phyloP scores from a whole-genome alignment of 2,797 vertebrate species.

The Helarctos malayanus region DNA sequence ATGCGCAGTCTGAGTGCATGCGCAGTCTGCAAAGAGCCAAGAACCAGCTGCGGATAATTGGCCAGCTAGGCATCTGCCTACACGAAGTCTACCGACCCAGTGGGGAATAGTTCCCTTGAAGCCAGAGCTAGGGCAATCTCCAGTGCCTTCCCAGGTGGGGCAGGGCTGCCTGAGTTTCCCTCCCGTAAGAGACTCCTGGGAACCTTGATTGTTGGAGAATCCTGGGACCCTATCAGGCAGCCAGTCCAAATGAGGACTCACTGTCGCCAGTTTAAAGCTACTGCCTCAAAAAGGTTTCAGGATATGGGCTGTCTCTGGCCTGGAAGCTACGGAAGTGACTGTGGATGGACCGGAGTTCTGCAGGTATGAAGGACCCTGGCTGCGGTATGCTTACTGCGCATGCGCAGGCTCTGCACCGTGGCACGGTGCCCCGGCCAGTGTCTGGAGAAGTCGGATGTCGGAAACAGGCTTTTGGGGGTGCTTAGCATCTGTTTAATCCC shows the following conservation, averaged over 20 bases:
- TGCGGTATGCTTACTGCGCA: neutral
- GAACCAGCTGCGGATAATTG: neutral
- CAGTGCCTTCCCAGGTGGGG: neutral
- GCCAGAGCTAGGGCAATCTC: neutral
- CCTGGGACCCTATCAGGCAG: neutral
- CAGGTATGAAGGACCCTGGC: neutral
- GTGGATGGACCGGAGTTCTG: neutral
- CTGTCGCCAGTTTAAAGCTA: neutral
- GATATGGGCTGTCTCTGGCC: neutral
- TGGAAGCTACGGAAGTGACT: neutral
- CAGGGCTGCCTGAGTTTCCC: neutral
- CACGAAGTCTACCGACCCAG: neutral
- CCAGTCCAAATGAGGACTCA: neutral
- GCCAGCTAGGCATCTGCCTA: neutral
- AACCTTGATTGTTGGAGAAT: neutral
- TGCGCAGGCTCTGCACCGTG: neutral
- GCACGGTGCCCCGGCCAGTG: neutral
- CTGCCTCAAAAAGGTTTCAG: neutral
- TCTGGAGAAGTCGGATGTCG: rapidly evolving
- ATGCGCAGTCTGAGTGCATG: neutral
- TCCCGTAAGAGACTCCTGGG: neutral
- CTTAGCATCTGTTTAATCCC: neutral
- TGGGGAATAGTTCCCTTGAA: neutral
- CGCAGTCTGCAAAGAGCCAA: neutral
- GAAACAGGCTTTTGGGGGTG: neutral